A percentile compares a stretch with the other conserved stretches of the same genome.
Evolutionary conservation across 1,140 invertebrate species (phyloP).

Genomic region (Centruroides sculpturatus): DNA sequence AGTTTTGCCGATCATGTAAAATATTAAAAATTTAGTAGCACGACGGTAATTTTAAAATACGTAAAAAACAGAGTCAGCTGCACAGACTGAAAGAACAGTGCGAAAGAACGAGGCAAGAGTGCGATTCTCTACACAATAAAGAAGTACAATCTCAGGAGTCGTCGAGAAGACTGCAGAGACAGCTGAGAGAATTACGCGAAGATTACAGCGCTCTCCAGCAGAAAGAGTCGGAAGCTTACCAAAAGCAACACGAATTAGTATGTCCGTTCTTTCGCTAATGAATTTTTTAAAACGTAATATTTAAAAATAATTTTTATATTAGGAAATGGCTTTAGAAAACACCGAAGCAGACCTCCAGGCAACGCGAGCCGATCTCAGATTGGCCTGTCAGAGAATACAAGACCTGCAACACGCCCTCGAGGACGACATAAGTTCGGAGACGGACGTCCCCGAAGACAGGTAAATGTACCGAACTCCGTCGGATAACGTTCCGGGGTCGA

Average conservation of each 20-base stretch:
- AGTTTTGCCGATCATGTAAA: too few species aligned
- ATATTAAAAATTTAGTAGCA: too few species aligned
- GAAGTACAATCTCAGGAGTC: constrained; percentile 62
- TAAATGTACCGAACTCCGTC: neutral
- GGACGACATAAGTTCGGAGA: constrained; percentile 28
- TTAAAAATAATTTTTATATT: constrained; percentile 9
- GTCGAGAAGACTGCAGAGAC: constrained; percentile 51
- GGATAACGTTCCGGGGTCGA: neutral
- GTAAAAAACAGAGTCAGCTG: constrained; percentile 9
- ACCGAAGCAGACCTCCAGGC: constrained; percentile 32
- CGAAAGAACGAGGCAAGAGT: constrained; percentile 60
- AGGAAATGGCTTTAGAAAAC: constrained; percentile 28
- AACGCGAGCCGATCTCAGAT: constrained; percentile 48
- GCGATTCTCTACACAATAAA: constrained; percentile 46
- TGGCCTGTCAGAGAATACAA: constrained; percentile 66
- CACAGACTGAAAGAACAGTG: constrained; percentile 60
- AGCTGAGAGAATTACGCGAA: constrained; percentile 52
- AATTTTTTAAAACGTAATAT: neutral
- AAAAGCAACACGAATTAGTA: constrained; percentile 36
- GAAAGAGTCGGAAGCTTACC: constrained; percentile 52
- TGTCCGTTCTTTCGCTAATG: constrained; percentile 27
- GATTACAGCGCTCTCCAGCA: constrained; percentile 46
- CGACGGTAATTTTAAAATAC: too few species aligned
- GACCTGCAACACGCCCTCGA: constrained; percentile 73
- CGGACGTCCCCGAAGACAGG: constrained; percentile 25